Base-by-base conservation (phyloP, 2,888 invertebrate species). In the Campopleginae sp. region DNA sequence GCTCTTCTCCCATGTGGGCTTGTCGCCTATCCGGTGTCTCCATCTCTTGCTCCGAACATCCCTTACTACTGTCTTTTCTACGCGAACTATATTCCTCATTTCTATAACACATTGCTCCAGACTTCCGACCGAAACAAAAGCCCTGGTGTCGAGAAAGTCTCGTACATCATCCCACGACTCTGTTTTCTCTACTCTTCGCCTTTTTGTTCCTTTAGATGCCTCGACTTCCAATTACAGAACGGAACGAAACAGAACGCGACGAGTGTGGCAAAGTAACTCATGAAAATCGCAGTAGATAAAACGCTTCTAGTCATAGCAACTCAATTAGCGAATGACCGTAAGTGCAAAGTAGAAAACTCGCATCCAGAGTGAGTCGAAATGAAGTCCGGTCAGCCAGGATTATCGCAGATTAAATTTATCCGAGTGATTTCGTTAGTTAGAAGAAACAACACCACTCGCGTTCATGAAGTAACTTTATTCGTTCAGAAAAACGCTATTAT, bases 131-230 rank as follows among this genome's bases (percentile, higher is more conserved):
- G 76, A 85, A 71, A 80, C 63, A 65, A 63, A 58, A 42, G 77
- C 8, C n/a, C 27, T 19, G 44, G 65, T n/a, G 42, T 38, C 27
- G 65, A 14, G 54, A 66, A 8, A 66, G 80, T 70, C 76, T 82
- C 48, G 81, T 74, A 76, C 85, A 80, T 85, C 85, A 82, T 80
- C 80, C 74, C 85, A 72, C 66, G 80, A 85, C 76, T 72, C 76
- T 65, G 74, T 70, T 70, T 31, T 38, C 61, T 3, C 23, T 23
- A 27, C 54, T 12, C 12, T 66, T 31, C 12, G 12, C 23, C 5
- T 83, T 84, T 87, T 86, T 86, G 86, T 84, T 86, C 86, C 58
- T 77, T 76, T 71, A 80, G 70, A 63, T 70, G 81, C 83, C 76
- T 81, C 77, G 78, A 77, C 80, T 77, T 84, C 81, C 81, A 82